Percentiles rank a stretch among this genome's conserved stretches.
Evolutionary conservation across 2,888 invertebrate genomes (phyloP).

Genomic region (Carpatolechia fugitivella): DNA sequence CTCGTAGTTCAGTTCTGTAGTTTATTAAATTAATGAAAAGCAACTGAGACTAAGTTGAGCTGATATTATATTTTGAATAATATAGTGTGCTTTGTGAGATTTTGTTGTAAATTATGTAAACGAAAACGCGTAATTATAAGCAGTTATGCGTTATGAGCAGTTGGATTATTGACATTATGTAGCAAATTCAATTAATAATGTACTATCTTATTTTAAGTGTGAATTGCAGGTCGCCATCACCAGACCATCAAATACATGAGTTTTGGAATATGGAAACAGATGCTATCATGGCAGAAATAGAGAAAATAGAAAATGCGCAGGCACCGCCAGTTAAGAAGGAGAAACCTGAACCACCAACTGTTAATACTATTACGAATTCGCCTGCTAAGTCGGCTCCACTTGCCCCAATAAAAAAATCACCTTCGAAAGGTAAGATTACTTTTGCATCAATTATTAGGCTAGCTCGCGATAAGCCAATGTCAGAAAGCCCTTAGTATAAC

Average conservation of each 20-base stretch:
- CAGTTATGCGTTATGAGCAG: no score
- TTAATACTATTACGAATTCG: slow-evolving; percentile 41
- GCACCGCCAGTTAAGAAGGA: slow-evolving; percentile 2
- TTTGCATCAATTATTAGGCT: background rate
- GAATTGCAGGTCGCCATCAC: slow-evolving; percentile 58
- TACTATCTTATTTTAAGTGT: slow-evolving; percentile 33
- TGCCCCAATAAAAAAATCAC: slow-evolving; percentile 41
- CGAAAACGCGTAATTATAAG: no score
- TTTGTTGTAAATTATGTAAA: no score
- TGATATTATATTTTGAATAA: no score
- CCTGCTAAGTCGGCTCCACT: slow-evolving; percentile 50
- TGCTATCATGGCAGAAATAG: slow-evolving; percentile 36
- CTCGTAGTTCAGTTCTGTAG: no score
- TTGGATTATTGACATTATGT: no score
- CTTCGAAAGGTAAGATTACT: slow-evolving; percentile 47
- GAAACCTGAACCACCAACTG: slow-evolving; percentile 25
- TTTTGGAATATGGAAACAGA: slow-evolving; percentile 68
- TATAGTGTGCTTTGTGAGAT: no score
- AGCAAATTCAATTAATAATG: background rate
- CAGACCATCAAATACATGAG: slow-evolving; percentile 30
- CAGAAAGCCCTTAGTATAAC: no score
- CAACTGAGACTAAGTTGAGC: no score
- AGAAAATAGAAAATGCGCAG: slow-evolving; percentile 33
- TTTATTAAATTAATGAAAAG: no score
- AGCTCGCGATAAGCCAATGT: background rate